Conservation (phyloP, 1,140 invertebrate species). For the Scaptomyza pallida region DNA sequence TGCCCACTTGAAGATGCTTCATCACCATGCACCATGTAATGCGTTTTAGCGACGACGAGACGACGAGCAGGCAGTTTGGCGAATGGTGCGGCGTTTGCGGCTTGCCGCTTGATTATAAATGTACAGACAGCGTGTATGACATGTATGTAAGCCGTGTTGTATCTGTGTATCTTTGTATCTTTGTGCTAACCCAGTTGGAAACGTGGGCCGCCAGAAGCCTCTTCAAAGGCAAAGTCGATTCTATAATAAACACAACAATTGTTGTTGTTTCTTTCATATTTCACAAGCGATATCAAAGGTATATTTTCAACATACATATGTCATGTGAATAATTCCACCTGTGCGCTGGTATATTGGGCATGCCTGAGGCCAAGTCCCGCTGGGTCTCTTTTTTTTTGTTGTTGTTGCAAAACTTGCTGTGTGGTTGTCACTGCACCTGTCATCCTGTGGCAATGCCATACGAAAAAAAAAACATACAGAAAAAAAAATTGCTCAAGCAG, state of each 20-base stretch:
- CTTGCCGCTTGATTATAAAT: slow-evolving; percentile 77
- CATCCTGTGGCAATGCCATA: slow-evolving; percentile 67
- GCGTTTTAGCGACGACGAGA: slow-evolving; percentile 36
- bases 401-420: slow-evolving; percentile 25
- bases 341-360: slow-evolving; percentile 11
- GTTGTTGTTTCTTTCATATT: background rate
- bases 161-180: slow-evolving; percentile 27
- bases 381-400: slow-evolving; percentile 18
- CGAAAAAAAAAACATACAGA: slow-evolving; percentile 21
- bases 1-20: slow-evolving; percentile 71
- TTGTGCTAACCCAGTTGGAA: slow-evolving; percentile 24
- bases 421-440: slow-evolving; percentile 78
- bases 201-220: background rate
- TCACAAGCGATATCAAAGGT: background rate
- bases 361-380: slow-evolving; percentile 16
- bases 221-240: background rate
- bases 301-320: slow-evolving; percentile 8
- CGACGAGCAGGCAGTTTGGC: background rate
- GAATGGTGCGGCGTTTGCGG: slow-evolving; percentile 31
- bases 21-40: slow-evolving; percentile 70
- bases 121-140: slow-evolving; percentile 71
- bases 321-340: background rate
- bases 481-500: slow-evolving; percentile 45
- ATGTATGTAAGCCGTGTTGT: slow-evolving; percentile 70
- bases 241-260: slow-evolving; percentile 8